Evolutionary conservation across 2,797 vertebrate genomes (phyloP).

Genomic region (Neomorphus geoffroyi): DNA sequence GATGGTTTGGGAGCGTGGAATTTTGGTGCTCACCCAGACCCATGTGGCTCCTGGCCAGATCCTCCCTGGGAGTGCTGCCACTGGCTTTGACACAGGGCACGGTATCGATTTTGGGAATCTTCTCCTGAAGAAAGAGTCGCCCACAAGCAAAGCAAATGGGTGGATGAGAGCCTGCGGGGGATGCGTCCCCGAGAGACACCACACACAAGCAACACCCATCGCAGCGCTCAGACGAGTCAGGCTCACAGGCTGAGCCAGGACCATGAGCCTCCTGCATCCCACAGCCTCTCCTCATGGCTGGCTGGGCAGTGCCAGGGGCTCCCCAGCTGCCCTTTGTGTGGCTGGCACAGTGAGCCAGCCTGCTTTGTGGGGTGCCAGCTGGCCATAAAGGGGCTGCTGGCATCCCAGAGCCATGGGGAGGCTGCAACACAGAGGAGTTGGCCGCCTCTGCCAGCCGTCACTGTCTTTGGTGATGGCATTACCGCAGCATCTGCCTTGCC

Average conservation of each 20-base stretch:
- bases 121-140: background rate
- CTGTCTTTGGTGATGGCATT: background rate
- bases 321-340: background rate
- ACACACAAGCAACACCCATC: background rate
- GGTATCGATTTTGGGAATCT: background rate
- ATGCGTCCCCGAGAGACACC: background rate
- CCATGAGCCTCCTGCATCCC: background rate
- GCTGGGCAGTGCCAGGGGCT: fast-evolving
- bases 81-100: background rate
- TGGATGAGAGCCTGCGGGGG: conserved; percentile 14
- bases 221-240: background rate
- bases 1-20: background rate
- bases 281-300: background rate
- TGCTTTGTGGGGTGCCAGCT: fast-evolving
- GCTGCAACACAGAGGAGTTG: background rate
- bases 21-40: fast-evolving
- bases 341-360: background rate
- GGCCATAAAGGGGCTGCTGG: background rate
- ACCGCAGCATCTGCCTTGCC: background rate
- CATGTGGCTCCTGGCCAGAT: background rate
- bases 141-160: background rate
- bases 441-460: background rate
- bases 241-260: background rate
- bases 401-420: background rate
- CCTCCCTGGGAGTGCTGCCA: background rate